Conservation (phyloP, 1,140 invertebrate genomes). For the Cotesia glomerata region DNA sequence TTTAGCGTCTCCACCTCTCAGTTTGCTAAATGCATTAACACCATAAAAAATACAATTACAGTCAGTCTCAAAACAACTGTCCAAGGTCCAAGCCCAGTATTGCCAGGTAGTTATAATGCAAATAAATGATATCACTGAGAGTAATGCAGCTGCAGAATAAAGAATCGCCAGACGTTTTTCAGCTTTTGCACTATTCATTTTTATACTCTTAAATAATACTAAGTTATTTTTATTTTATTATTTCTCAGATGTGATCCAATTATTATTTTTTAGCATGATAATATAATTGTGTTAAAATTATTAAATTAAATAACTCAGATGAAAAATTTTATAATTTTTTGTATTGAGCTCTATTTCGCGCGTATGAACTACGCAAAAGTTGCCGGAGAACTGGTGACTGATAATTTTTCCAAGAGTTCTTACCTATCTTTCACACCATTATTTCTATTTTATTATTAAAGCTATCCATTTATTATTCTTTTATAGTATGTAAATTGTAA, state of each 20-base stretch:
- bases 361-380: constrained; percentile 14
- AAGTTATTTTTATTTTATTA: constrained; percentile 19
- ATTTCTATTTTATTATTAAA: no score
- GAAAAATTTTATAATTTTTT: not conserved
- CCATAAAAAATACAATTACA: constrained; percentile 74
- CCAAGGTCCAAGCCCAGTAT: constrained; percentile 71
- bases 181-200: constrained; percentile 51
- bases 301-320: not conserved
- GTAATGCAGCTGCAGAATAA: constrained; percentile 62
- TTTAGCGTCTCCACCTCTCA: constrained; percentile 71
- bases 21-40: constrained; percentile 66
- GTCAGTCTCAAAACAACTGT: constrained; percentile 68
- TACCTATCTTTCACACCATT: no score
- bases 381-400: not conserved
- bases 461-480: no score
- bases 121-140: constrained; percentile 64
- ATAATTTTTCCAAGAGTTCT: no score
- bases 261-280: no score
- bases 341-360: no score
- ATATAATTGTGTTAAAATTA: not conserved
- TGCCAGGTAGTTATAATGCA: constrained; percentile 69
- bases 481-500: no score
- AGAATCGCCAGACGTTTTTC: constrained; percentile 65
- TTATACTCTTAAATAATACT: not conserved
- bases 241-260: no score